Conservation (phyloP, 2,888 invertebrate species). For the Emmelina monodactyla region DNA sequence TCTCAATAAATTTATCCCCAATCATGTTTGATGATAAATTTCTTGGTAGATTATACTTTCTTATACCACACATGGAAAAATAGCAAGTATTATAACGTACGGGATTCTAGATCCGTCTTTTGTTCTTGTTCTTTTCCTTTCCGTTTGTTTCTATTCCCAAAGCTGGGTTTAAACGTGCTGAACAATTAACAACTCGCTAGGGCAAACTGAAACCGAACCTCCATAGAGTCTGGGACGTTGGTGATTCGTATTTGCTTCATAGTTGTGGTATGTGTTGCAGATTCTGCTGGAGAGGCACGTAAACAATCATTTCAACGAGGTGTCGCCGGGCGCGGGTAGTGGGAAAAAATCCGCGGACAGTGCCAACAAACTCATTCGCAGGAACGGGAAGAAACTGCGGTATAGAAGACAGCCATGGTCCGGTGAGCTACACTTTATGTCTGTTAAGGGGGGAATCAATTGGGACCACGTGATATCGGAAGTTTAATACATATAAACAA, state of each 20-base stretch:
- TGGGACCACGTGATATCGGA: too few relatives aligned
- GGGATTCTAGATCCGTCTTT: too few relatives aligned
- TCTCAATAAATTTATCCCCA: constrained; percentile 16
- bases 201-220: too few relatives aligned
- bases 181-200: too few relatives aligned
- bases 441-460: neutral
- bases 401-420: constrained; percentile 89
- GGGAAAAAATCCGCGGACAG: constrained; percentile 77
- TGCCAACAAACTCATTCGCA: constrained; percentile 77
- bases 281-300: constrained; percentile 89
- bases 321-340: constrained; percentile 61
- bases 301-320: constrained; percentile 86
- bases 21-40: neutral
- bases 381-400: constrained; percentile 88
- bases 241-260: neutral
- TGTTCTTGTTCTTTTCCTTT: too few relatives aligned
- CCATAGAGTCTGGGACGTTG: too few relatives aligned
- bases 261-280: constrained; percentile 50
- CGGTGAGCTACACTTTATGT: constrained; percentile 64
- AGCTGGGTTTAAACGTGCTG: too few relatives aligned
- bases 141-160: too few relatives aligned
- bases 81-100: neutral
- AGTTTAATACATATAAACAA: too few relatives aligned
- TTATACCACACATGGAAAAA: neutral
- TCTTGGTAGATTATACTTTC: neutral